These are phyloP conservation scores for Epinotia nisella DNA, from an alignment of 2,888 invertebrate genomes.

Conservation along the genomic window DNA sequence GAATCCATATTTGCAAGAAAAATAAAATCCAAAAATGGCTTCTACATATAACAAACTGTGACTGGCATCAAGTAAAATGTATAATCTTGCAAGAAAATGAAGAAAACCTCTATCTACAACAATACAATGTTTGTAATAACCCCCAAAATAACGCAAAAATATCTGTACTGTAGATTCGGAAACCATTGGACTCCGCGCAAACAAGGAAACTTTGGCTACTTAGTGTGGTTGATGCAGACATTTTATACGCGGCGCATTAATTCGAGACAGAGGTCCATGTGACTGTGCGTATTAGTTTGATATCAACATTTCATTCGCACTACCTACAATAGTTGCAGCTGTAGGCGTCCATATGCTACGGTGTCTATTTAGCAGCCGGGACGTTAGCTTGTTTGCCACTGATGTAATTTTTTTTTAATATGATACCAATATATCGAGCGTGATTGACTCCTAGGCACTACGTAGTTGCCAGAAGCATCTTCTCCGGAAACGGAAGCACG, in stretches of 20 bases:
- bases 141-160: slow-evolving; percentile 6
- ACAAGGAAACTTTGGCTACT: slow-evolving; percentile 34
- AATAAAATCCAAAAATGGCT: too few species aligned
- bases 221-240: slow-evolving; percentile 14
- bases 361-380: too few species aligned
- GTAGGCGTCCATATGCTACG: too few species aligned
- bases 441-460: slow-evolving; percentile 1
- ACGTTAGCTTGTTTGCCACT: too few species aligned
- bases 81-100: background rate
- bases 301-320: background rate
- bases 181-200: slow-evolving; percentile 12
- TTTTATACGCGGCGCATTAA: slow-evolving; percentile 29
- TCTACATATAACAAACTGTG: too few species aligned
- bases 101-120: background rate
- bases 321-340: too few species aligned
- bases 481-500: slow-evolving; percentile 36
- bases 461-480: slow-evolving; percentile 27
- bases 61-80: background rate
- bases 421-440: background rate
- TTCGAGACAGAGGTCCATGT: background rate
- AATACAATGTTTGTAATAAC: background rate
- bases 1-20: too few species aligned
- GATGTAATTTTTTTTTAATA: too few species aligned
- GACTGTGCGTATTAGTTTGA: background rate
- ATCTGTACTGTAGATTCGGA: slow-evolving; percentile 12